Evolutionary conservation across 2,113 vertebrate genomes (phyloP).

Genomic region (Ceuthmochares aereus): DNA sequence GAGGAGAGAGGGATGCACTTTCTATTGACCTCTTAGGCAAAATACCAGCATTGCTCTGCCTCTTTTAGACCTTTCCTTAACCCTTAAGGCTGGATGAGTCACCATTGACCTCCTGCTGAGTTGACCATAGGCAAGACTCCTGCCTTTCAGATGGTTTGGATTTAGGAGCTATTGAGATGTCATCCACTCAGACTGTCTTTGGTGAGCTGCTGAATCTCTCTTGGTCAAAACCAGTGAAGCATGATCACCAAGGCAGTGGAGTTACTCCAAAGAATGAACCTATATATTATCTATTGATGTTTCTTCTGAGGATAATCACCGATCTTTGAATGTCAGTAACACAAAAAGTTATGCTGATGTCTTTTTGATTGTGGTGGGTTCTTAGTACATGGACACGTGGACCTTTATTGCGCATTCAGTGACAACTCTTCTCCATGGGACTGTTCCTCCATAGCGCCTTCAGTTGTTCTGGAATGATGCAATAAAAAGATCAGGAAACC

Average conservation of each 20-base stretch:
- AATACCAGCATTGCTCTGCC: fast-evolving
- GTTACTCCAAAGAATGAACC: background rate
- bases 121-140: background rate
- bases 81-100: background rate
- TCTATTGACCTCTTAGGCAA: background rate
- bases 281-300: background rate
- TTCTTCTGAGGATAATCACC: background rate
- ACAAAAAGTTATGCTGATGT: background rate
- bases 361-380: background rate
- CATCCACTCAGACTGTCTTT: background rate
- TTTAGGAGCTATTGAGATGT: background rate
- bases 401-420: background rate
- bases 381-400: background rate
- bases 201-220: background rate
- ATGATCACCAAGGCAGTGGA: background rate
- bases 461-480: background rate
- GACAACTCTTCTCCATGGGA: background rate
- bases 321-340: background rate
- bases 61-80: background rate
- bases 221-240: background rate
- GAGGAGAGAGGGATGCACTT: background rate
- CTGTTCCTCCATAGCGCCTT: background rate
- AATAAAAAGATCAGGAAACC: background rate
- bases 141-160: background rate
- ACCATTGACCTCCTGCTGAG: background rate